Conservation (phyloP, 2,113 vertebrate species). For the Pontoporia blainvillei region DNA sequence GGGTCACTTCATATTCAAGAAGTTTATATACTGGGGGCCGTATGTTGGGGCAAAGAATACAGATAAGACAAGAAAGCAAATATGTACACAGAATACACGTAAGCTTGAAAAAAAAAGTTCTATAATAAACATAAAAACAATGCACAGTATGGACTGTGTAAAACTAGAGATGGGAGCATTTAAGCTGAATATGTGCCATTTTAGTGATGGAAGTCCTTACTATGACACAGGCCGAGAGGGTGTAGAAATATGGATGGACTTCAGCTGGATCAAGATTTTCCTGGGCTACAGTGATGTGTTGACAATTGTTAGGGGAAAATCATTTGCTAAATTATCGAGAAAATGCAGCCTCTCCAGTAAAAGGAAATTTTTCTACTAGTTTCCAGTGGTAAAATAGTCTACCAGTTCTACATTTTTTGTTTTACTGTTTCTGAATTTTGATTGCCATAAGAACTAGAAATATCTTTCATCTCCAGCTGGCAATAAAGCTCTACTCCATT, state of each 20-base stretch:
- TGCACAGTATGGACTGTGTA: background rate
- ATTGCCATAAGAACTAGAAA: conserved; percentile 63
- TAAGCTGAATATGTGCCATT: background rate
- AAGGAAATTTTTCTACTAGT: conserved; percentile 54
- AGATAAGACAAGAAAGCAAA: background rate
- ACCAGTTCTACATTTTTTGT: conserved; percentile 55
- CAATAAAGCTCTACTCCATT: background rate
- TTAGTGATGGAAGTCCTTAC: background rate
- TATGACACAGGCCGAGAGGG: background rate
- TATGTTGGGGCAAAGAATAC: background rate
- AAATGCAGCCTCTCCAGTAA: conserved; percentile 16
- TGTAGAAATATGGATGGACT: background rate
- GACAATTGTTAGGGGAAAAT: conserved; percentile 48
- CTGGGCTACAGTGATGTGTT: conserved; percentile 5
- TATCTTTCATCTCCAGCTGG: conserved; percentile 66
- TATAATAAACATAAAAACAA: background rate
- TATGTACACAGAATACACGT: background rate
- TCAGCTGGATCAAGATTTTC: conserved; percentile 19
- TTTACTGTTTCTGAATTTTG: conserved; percentile 70
- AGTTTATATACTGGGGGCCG: background rate
- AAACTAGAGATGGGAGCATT: background rate
- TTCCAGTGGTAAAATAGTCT: conserved; percentile 60
- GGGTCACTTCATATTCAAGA: background rate
- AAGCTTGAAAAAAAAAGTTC: background rate
- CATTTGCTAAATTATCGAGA: conserved; percentile 27